Percentiles rank a stretch among this genome's conserved stretches.
phyloP scores from a whole-genome alignment of 2,113 vertebrate genomes.

The Mixornis gularis region DNA sequence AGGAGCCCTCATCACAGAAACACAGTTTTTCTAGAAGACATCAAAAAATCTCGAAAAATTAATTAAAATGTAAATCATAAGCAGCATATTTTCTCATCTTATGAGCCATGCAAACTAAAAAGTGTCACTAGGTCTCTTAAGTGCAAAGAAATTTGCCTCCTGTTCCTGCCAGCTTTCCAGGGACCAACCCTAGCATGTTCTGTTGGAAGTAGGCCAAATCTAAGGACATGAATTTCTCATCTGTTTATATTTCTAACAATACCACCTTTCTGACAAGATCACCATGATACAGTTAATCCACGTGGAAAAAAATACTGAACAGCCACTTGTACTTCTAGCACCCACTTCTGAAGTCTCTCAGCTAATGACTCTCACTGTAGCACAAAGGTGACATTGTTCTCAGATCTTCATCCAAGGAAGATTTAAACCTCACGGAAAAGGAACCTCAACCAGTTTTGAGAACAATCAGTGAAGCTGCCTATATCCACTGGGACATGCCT shows the following conservation, averaged over 20 bases:
- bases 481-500: neutral
- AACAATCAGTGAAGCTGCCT: neutral
- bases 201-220: neutral
- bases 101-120: neutral
- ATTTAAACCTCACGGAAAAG: neutral
- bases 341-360: neutral
- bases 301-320: neutral
- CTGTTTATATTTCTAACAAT: neutral
- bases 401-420: neutral
- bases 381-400: neutral
- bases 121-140: neutral
- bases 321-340: neutral
- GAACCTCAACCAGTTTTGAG: neutral
- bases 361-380: neutral
- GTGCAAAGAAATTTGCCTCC: neutral
- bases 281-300: neutral
- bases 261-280: neutral
- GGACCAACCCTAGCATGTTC: neutral
- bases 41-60: neutral
- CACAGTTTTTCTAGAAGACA: neutral
- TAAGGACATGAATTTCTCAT: neutral
- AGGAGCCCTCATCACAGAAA: neutral
- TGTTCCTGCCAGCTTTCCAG: neutral
- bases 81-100: neutral
- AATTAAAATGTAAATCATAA: neutral